phyloP scores from a whole-genome alignment of 2,113 vertebrate genomes.

The Coptodon bakossiorum region DNA sequence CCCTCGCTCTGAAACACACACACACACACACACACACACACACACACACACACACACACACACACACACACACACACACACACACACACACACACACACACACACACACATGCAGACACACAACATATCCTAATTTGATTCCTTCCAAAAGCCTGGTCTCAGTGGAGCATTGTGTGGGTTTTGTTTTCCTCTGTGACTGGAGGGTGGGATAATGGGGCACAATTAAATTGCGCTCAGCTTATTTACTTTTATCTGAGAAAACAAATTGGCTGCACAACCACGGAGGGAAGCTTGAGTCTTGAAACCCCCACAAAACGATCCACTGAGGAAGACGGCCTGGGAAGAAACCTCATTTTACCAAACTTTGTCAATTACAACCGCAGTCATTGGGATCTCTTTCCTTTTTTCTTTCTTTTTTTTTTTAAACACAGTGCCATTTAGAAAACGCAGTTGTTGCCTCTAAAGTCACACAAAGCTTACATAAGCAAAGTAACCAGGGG shows the following conservation, averaged over 20 bases:
- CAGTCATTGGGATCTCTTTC: constrained; percentile 25
- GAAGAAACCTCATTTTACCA: constrained; percentile 32
- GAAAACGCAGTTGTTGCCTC: constrained; percentile 3
- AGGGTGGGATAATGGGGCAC: constrained; percentile 61
- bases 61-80: neutral
- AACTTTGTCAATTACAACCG: constrained; percentile 54
- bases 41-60: neutral
- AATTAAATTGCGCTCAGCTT: constrained; percentile 65
- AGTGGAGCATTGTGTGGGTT: constrained; percentile 48
- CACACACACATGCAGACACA: neutral
- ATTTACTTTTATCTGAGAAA: constrained; percentile 68
- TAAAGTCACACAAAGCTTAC: constrained; percentile 20
- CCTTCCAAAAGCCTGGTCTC: constrained; percentile 45
- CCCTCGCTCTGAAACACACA: too few species aligned
- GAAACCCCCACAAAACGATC: constrained; percentile 34
- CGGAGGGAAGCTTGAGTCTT: constrained; percentile 1
- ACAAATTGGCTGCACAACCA: constrained; percentile 57
- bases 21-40: neutral
- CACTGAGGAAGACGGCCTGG: constrained; percentile 9
- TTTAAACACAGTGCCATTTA: neutral
- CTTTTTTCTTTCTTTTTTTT: neutral
- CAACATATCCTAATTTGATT: constrained; percentile 41
- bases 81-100: neutral
- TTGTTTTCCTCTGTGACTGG: constrained; percentile 45
- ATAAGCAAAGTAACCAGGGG: constrained; percentile 15